Percentiles rank a stretch among this genome's conserved stretches.
Conservation (phyloP, 1,140 invertebrate genomes). For the Lordiphosa mommai region DNA sequence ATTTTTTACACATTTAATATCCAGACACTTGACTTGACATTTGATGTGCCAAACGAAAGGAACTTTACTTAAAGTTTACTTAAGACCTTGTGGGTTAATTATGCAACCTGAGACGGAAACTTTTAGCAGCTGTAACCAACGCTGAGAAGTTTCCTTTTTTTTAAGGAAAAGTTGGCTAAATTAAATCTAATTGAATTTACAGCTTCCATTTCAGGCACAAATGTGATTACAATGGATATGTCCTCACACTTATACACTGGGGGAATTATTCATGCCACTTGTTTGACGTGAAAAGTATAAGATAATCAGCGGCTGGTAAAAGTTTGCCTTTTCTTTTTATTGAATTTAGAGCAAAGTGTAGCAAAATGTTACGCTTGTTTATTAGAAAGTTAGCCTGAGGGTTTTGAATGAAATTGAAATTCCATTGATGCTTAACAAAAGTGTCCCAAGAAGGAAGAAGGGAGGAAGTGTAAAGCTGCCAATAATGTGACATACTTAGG, state of each 20-base stretch:
- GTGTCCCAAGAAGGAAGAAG: background rate
- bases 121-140: conserved; percentile 9
- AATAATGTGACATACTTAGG: conserved; percentile 48
- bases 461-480: background rate
- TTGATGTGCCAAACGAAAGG: conserved; percentile 17
- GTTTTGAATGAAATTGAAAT: conserved; percentile 23
- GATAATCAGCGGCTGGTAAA: conserved; percentile 49
- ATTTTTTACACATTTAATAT: conserved; percentile 53
- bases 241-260: conserved; percentile 20
- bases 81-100: conserved; percentile 39
- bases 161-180: conserved; percentile 49
- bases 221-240: conserved; percentile 57
- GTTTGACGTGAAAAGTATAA: conserved; percentile 1
- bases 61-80: conserved; percentile 35
- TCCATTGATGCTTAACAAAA: conserved; percentile 14
- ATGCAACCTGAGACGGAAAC: conserved; percentile 23
- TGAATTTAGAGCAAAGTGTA: conserved; percentile 36
- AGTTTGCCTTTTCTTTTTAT: conserved; percentile 40
- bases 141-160: conserved; percentile 25
- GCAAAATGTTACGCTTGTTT: conserved; percentile 39
- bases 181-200: conserved; percentile 58
- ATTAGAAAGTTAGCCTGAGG: conserved; percentile 27
- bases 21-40: conserved; percentile 44
- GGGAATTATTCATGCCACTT: conserved; percentile 56
- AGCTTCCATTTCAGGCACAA: conserved; percentile 33